phyloP scores from a whole-genome alignment of 2,797 vertebrate genomes.

The Sebastes elongatus region DNA sequence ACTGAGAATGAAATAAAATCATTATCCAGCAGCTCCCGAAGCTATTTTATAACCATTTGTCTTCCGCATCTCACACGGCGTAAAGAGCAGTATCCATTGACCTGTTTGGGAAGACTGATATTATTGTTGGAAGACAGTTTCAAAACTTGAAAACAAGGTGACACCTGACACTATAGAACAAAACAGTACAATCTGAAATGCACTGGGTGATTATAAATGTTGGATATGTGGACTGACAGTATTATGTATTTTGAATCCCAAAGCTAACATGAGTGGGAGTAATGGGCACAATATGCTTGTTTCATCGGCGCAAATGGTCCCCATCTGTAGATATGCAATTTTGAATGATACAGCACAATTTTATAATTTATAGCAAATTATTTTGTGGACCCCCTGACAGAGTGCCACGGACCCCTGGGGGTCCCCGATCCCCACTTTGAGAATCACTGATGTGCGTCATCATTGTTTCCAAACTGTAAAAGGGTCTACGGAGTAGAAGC shows the following conservation, averaged over 20 bases:
- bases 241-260: background rate
- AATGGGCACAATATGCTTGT: too few species aligned
- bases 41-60: slow-evolving; percentile 47
- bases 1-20: slow-evolving; percentile 67
- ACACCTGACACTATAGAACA: background rate
- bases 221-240: background rate
- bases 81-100: slow-evolving; percentile 48
- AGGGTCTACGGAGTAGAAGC: background rate
- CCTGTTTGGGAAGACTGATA: slow-evolving; percentile 40
- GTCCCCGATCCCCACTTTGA: background rate
- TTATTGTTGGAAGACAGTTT: background rate
- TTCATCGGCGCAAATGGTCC: too few species aligned
- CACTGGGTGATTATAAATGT: background rate
- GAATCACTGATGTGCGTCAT: background rate
- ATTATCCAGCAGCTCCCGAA: slow-evolving; percentile 51
- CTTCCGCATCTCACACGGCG: slow-evolving; percentile 33
- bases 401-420: too few species aligned
- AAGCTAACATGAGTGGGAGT: too few species aligned
- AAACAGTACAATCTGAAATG: background rate
- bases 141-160: slow-evolving; percentile 9
- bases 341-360: too few species aligned
- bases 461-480: background rate
- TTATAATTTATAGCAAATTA: too few species aligned
- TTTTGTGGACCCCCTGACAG: too few species aligned
- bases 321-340: too few species aligned